These are phyloP conservation scores for Cisticola juncidis DNA, from an alignment of 2,113 vertebrate species.

Conservation along the genomic window DNA sequence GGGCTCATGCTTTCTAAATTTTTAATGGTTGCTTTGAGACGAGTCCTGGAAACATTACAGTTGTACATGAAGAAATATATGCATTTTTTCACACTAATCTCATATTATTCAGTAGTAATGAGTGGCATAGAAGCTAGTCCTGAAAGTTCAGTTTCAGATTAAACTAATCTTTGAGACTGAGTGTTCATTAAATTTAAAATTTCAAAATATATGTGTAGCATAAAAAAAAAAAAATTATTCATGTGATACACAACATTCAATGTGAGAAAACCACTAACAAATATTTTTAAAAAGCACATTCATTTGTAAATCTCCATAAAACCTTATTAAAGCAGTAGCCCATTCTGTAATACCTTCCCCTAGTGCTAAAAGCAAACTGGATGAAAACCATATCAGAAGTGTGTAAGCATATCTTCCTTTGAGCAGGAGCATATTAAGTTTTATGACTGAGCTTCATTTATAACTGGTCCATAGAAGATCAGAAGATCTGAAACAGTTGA, in stretches of 20 bases:
- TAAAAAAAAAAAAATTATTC: neutral
- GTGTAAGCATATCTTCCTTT: neutral
- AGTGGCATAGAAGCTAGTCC: neutral
- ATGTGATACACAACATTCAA: neutral
- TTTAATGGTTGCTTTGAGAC: neutral
- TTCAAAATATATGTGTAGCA: neutral
- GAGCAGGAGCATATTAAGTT: neutral
- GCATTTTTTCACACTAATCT: neutral
- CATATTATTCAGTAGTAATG: neutral
- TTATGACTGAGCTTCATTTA: neutral
- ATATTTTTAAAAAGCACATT: neutral
- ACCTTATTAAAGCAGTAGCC: neutral
- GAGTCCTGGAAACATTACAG: neutral
- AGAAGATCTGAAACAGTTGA: neutral
- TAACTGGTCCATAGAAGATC: neutral
- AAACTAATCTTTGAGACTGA: neutral
- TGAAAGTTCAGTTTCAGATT: neutral
- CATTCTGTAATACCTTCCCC: neutral
- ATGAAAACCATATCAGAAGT: neutral
- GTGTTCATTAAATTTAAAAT: neutral
- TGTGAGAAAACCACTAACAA: neutral
- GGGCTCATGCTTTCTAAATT: neutral
- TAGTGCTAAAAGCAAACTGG: neutral
- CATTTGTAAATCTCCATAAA: neutral
- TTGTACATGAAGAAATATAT: fast-evolving